Percentiles rank a stretch among this genome's conserved stretches.
Evolutionary conservation across 2,888 invertebrate species (phyloP).

Genomic region (Lapara coniferarum): DNA sequence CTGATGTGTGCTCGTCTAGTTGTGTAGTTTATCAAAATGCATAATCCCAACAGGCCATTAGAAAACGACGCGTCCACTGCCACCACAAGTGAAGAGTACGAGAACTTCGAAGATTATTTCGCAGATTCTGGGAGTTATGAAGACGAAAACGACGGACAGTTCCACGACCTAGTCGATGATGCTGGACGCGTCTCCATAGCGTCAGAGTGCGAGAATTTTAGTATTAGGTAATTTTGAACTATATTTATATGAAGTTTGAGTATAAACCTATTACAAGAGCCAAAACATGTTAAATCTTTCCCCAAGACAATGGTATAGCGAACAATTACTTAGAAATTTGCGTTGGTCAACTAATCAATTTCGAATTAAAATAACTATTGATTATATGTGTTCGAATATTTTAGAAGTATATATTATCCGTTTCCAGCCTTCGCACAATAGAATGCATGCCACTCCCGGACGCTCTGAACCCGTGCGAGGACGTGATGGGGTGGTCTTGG

Average conservation of each 20-base stretch:
- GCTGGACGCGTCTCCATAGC: constrained; percentile 50
- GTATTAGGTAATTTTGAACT: constrained; percentile 53
- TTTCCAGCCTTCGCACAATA: constrained; percentile 70
- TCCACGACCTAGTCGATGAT: constrained; percentile 65
- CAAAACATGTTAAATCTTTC: background rate
- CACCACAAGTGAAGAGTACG: constrained; percentile 64
- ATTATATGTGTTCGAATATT: background rate
- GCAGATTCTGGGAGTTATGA: constrained; percentile 64
- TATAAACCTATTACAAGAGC: background rate
- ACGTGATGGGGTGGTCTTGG: constrained; percentile 93
- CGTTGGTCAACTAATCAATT: background rate
- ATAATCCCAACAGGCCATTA: constrained; percentile 38
- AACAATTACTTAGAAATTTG: background rate
- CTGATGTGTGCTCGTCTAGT: too few relatives aligned
- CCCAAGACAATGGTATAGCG: background rate
- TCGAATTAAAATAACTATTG: background rate
- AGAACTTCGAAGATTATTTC: constrained; percentile 58
- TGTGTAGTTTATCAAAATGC: background rate
- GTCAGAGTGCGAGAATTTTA: constrained; percentile 68
- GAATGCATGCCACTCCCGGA: constrained; percentile 90
- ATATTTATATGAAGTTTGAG: background rate
- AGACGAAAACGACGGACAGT: constrained; percentile 62
- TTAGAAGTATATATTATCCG: background rate
- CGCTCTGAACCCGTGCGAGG: constrained; percentile 94
- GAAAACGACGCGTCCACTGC: constrained; percentile 59